Percentiles rank a stretch among this genome's conserved stretches.
Conservation (phyloP, 2,113 vertebrate genomes). For the Pelodiscus sinensis region DNA sequence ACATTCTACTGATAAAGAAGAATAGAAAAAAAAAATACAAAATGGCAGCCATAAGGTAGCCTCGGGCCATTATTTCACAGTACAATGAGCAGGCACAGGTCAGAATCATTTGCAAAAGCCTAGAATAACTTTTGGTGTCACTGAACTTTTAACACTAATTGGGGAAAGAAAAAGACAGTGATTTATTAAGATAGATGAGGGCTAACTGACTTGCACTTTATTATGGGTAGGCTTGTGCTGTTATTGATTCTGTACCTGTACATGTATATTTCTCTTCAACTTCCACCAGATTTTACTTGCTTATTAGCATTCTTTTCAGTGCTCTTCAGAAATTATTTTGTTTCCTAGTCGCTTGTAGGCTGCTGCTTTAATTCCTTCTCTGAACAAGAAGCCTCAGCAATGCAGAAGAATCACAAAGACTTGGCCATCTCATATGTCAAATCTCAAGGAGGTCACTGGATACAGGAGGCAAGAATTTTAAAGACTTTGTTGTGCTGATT, state of each 20-base stretch:
- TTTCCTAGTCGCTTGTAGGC: not conserved
- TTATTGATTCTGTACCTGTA: slow-evolving; percentile 25
- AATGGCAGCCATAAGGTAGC: not conserved
- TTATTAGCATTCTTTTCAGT: not conserved
- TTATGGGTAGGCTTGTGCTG: not conserved
- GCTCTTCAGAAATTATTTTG: not conserved
- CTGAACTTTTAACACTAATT: not conserved
- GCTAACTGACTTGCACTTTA: slow-evolving; percentile 28
- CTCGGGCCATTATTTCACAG: not conserved
- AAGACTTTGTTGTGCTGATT: not conserved
- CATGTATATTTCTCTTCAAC: not conserved
- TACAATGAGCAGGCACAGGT: not conserved
- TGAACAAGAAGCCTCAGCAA: not conserved
- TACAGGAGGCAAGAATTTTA: not conserved
- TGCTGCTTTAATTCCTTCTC: not conserved
- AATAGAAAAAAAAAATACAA: not conserved
- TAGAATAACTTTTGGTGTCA: not conserved
- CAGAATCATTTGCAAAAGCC: not conserved
- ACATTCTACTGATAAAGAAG: slow-evolving; percentile 26
- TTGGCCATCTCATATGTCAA: accelerated
- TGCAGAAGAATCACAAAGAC: not conserved
- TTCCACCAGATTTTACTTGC: not conserved
- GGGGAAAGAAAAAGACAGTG: not conserved
- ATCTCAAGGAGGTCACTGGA: not conserved
- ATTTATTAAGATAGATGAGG: not conserved